Evolutionary conservation across 2,113 vertebrate genomes (phyloP).

Genomic region (Callospermophilus lateralis): DNA sequence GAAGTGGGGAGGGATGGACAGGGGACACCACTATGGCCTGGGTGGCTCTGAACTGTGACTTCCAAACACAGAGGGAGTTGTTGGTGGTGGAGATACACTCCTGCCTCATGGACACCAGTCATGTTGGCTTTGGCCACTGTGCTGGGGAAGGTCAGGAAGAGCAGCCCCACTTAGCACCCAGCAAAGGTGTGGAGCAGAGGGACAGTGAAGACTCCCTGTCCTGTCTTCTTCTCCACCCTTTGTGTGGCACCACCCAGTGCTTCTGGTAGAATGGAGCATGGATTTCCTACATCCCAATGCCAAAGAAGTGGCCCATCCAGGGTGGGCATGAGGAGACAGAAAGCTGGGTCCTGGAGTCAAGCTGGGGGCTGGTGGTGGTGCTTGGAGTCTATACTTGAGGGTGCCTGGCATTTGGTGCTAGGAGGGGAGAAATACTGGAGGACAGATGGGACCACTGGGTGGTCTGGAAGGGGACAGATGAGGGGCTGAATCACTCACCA

Average conservation of each 20-base stretch:
- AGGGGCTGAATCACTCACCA: not conserved
- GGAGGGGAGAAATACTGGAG: no score
- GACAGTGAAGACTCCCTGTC: fast-evolving
- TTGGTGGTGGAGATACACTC: fast-evolving
- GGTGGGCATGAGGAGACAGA: not conserved
- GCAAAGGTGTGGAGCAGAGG: not conserved
- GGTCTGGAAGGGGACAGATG: not conserved
- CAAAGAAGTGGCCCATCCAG: not conserved
- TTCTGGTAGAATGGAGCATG: not conserved
- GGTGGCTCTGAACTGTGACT: not conserved
- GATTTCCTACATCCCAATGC: not conserved
- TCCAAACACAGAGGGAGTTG: not conserved
- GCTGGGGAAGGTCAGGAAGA: not conserved
- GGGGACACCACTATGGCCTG: no score
- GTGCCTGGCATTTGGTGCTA: not conserved
- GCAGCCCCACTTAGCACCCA: not conserved
- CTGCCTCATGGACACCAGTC: not conserved
- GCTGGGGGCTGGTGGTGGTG: no score
- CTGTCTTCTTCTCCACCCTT: not conserved
- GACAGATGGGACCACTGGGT: not conserved
- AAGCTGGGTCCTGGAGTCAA: no score
- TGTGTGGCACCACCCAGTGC: not conserved
- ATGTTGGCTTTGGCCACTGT: not conserved
- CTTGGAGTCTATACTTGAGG: not conserved
- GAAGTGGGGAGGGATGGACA: not conserved